Evolutionary conservation across 2,888 invertebrate genomes (phyloP).

Genomic region (Lacanobia wlatinum): DNA sequence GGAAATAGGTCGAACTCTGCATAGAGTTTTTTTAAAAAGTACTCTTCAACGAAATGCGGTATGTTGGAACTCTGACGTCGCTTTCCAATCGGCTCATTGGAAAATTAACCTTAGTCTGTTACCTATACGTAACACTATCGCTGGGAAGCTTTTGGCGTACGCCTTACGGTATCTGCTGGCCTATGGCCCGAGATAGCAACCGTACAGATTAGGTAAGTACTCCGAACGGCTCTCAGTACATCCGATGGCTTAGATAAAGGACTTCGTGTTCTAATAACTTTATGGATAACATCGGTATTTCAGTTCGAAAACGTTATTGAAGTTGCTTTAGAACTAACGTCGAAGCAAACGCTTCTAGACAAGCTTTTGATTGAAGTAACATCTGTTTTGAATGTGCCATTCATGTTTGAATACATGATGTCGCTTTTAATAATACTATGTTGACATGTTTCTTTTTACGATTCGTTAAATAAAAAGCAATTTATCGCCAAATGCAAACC

Average conservation of each 20-base stretch:
- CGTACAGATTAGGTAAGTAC: slow-evolving; percentile 81
- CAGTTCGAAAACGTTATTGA: slow-evolving; percentile 63
- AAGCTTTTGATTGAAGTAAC: slow-evolving; percentile 48
- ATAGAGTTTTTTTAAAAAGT: slow-evolving; percentile 75
- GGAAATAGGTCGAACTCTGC: slow-evolving; percentile 79
- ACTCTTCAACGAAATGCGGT: slow-evolving; percentile 71
- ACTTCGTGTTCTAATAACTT: slow-evolving; percentile 76
- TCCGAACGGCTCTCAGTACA: slow-evolving; percentile 73
- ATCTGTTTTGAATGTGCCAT: slow-evolving; percentile 36
- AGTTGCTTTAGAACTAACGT: slow-evolving; percentile 48
- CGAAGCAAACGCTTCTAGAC: slow-evolving; percentile 24
- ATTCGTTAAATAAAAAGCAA: slow-evolving; percentile 81
- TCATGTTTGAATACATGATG: slow-evolving; percentile 38
- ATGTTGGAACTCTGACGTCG: slow-evolving; percentile 67
- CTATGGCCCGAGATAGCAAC: slow-evolving; percentile 84
- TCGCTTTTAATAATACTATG: slow-evolving; percentile 68
- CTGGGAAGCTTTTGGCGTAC: slow-evolving; percentile 59
- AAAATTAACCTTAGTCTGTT: slow-evolving; percentile 74
- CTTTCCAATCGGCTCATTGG: slow-evolving; percentile 54
- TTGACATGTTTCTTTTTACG: slow-evolving; percentile 79
- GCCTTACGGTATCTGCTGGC: slow-evolving; percentile 85
- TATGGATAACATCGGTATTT: slow-evolving; percentile 73
- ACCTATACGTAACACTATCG: slow-evolving; percentile 69
- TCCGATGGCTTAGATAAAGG: slow-evolving; percentile 80
- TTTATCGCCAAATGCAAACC: slow-evolving; percentile 85